Base-by-base conservation (phyloP, 37 sponge, comb jelly and placozoan species). In the Beroe forskalii region DNA sequence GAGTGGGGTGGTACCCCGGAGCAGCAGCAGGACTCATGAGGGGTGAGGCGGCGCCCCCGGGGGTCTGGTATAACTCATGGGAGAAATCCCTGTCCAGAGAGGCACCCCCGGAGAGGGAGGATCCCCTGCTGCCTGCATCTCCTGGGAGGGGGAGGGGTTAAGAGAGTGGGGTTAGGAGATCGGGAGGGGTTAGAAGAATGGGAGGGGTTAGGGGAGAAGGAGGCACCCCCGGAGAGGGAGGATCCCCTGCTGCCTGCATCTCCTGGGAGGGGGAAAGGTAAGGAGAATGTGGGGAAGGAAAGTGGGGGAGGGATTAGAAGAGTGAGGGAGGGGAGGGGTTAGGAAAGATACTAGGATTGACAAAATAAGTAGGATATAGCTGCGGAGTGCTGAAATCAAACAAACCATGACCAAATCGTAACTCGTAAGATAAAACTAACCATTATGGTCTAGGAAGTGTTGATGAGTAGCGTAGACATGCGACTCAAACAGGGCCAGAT, bases 401-500 rank as follows among this genome's bases (percentile, higher is more conserved):
- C n/a, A n/a, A n/a, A n/a, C n/a, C n/a, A n/a, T n/a, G n/a, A n/a
- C n/a, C n/a, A n/a, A n/a, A n/a, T n/a, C n/a, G 60, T n/a, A n/a
- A n/a, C n/a, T n/a, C n/a, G n/a, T 55, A 55, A 9, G 14, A 19
- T 17, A 55, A 55, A 55, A 17, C 60, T 55, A 19, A 55, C 60
- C 60, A 55, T 55, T 55, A 17, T 55, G 17, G 17, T 63, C 66
- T 4, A 30, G 28, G 72, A 36, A 69, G 72, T 69, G 72, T 1
- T 37, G 37, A 32, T 19, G 27, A 35, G 72, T 36, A 17, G 55
- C 55, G 72, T 69, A 69, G 1, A 32, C 32, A 35, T 69, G 72
- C 1, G 72, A 69, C 32, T 69, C 72, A 69, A 69, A 69, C 38
- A 69, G 38, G 32, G 72, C 72, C 38, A 69, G 72, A 69, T 69